These are phyloP conservation scores for Anthopleura sola DNA, from an alignment of 64 coral and sea anemone genomes.

Conservation along the genomic window DNA sequence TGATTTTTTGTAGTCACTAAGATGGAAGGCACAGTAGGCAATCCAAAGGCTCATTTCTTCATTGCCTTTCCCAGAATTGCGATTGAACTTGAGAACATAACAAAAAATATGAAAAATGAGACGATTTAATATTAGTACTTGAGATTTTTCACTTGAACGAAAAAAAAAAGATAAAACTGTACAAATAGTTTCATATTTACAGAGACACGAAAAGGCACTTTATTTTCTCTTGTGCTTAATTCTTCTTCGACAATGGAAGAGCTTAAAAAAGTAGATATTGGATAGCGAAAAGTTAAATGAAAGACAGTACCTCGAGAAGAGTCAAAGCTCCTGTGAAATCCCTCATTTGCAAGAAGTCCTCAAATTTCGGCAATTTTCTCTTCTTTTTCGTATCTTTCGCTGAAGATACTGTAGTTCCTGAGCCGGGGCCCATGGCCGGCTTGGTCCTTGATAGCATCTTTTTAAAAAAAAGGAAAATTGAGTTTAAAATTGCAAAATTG, in stretches of 20 bases:
- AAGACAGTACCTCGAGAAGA: constrained; percentile 70
- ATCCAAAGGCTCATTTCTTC: constrained; percentile 92
- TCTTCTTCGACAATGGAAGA: too few species aligned
- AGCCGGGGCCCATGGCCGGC: constrained; percentile 97
- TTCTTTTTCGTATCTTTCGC: constrained; percentile 96
- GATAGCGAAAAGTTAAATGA: background rate
- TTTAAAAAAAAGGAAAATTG: background rate
- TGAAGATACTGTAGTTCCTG: constrained; percentile 80
- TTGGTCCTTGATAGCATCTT: constrained; percentile 99
- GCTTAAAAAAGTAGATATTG: background rate
- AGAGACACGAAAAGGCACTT: too few species aligned
- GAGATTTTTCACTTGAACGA: background rate
- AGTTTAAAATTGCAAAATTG: background rate
- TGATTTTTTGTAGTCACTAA: constrained; percentile 90
- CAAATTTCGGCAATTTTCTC: constrained; percentile 87
- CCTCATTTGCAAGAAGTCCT: constrained; percentile 87
- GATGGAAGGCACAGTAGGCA: constrained; percentile 94
- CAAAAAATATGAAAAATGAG: background rate
- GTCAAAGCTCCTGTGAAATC: constrained; percentile 91
- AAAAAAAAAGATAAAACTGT: background rate
- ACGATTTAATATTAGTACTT: background rate
- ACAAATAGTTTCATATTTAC: background rate
- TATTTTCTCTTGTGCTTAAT: too few species aligned
- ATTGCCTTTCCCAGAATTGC: constrained; percentile 91
- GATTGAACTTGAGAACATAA: constrained; percentile 69